Percentiles rank a stretch among this genome's conserved stretches.
These are phyloP conservation scores for Campopleginae sp. DNA, from an alignment of 2,888 invertebrate species.

Conservation along the genomic window DNA sequence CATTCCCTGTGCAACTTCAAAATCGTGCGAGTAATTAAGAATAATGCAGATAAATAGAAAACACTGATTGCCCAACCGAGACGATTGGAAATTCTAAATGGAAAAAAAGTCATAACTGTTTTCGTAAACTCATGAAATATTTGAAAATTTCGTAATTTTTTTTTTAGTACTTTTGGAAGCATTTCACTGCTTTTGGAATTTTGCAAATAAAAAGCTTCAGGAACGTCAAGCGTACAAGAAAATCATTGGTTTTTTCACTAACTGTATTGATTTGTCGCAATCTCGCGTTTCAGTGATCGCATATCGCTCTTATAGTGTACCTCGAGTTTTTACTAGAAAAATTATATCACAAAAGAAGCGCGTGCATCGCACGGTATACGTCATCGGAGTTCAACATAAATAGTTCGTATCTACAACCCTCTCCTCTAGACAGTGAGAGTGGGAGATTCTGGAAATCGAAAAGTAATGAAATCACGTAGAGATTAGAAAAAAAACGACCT, in stretches of 20 bases:
- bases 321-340: slow-evolving; percentile 20
- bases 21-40: too few relatives aligned
- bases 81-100: neutral
- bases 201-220: neutral
- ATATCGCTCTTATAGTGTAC: neutral
- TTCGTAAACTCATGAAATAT: too few relatives aligned
- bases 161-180: too few relatives aligned
- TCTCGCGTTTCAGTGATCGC: slow-evolving; percentile 34
- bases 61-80: too few relatives aligned
- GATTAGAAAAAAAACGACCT: neutral
- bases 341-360: slow-evolving; percentile 1
- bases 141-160: too few relatives aligned
- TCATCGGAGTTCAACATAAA: neutral
- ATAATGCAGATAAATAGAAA: too few relatives aligned
- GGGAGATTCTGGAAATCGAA: neutral
- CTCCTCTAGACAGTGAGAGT: neutral
- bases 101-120: neutral
- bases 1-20: too few relatives aligned
- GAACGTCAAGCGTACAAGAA: neutral
- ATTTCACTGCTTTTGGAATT: neutral
- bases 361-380: neutral
- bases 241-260: slow-evolving; percentile 9
- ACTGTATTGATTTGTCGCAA: slow-evolving; percentile 35
- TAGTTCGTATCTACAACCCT: neutral
- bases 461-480: neutral